Evolutionary conservation across 2,113 vertebrate genomes (phyloP).

Genomic region (Triplophysa siluroides): DNA sequence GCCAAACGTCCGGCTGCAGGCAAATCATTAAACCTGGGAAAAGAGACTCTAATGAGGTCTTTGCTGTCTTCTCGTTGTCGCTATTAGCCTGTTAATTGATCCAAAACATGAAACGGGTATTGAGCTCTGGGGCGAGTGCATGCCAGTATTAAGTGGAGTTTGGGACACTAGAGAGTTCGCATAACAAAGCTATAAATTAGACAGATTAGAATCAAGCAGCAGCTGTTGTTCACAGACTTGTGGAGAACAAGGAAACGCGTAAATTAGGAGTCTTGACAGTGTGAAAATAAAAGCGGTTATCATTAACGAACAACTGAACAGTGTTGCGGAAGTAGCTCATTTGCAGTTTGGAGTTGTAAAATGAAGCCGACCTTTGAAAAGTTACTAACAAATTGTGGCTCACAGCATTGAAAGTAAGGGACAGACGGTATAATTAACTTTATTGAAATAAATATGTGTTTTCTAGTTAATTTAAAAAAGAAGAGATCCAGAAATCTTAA

Average conservation of each 20-base stretch:
- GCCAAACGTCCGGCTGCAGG: conserved; percentile 75
- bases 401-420: too few species aligned
- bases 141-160: conserved; percentile 57
- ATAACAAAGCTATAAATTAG: conserved; percentile 65
- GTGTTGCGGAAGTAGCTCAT: background rate
- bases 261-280: conserved; percentile 13
- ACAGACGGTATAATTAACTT: too few species aligned
- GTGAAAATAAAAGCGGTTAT: conserved; percentile 24
- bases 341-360: background rate
- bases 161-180: conserved; percentile 57
- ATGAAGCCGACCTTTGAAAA: background rate
- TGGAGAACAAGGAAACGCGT: conserved; percentile 38
- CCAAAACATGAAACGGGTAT: conserved; percentile 75
- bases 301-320: conserved; percentile 1
- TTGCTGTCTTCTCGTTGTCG: conserved; percentile 74
- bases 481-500: too few species aligned
- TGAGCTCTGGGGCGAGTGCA: conserved; percentile 62
- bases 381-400: background rate
- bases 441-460: too few species aligned
- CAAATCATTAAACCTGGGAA: conserved; percentile 78
- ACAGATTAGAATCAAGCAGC: conserved; percentile 62
- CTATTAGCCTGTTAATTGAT: conserved; percentile 76
- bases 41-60: conserved; percentile 73
- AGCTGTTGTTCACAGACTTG: conserved; percentile 56
- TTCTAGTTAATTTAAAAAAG: too few species aligned